Conservation (phyloP, 2,888 invertebrate species). For the Eubasilissa splendida region DNA sequence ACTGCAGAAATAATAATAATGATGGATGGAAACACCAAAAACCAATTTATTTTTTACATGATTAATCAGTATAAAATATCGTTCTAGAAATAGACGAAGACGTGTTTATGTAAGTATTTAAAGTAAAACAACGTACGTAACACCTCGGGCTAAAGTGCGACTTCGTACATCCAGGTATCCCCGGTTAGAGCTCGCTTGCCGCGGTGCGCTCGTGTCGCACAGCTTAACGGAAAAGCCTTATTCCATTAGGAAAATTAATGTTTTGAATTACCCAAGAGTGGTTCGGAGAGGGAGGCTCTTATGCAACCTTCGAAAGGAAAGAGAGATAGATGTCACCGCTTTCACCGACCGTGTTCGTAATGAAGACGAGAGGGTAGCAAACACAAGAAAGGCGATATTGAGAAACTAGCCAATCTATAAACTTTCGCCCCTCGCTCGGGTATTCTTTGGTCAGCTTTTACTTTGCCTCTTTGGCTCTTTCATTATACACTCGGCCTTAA, state of each 20-base stretch:
- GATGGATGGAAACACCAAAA: too few species aligned
- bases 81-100: too few species aligned
- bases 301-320: conserved; percentile 45
- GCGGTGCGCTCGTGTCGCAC: conserved; percentile 63
- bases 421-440: conserved; percentile 44
- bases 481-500: conserved; percentile 53
- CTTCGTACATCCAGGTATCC: not conserved
- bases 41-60: too few species aligned
- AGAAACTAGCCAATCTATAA: conserved; percentile 57
- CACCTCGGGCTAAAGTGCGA: not conserved
- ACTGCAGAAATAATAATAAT: too few species aligned
- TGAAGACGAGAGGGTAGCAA: conserved; percentile 29
- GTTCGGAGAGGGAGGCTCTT: conserved; percentile 56
- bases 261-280: conserved; percentile 68
- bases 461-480: conserved; percentile 42
- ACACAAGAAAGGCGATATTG: conserved; percentile 53
- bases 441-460: conserved; percentile 50
- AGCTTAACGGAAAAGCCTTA: conserved; percentile 67
- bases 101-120: too few species aligned
- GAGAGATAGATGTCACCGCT: conserved; percentile 54
- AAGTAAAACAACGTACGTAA: not conserved
- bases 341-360: conserved; percentile 52
- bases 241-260: conserved; percentile 75
- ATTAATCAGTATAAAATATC: too few species aligned
- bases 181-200: not conserved